Conservation (phyloP, 1,140 invertebrate species). For the Heliconius hewitsoni region DNA sequence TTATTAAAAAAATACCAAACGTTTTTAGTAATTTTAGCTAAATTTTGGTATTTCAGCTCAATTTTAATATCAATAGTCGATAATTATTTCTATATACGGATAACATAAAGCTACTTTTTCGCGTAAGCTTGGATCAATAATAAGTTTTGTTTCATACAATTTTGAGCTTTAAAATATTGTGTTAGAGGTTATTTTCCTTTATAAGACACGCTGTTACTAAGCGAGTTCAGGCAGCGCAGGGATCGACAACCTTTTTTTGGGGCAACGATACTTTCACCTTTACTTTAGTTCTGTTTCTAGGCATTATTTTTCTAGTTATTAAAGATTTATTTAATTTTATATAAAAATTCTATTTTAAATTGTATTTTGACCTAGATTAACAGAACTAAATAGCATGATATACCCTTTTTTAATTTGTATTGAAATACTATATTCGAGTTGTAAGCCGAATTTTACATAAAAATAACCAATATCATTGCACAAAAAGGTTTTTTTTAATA, state of each 20-base stretch:
- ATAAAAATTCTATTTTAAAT: background rate
- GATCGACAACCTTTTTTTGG: constrained; percentile 75
- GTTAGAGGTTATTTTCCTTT: constrained; percentile 30
- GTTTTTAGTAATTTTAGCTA: no score
- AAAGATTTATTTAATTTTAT: background rate
- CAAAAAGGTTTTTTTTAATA: no score
- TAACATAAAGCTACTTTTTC: constrained; percentile 46
- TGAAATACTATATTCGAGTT: no score
- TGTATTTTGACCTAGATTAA: background rate
- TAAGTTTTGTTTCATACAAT: constrained; percentile 12
- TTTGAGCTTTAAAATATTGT: background rate
- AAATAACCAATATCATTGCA: no score
- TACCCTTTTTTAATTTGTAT: no score
- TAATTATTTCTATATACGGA: constrained; percentile 42
- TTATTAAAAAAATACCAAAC: no score
- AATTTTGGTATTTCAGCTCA: no score
- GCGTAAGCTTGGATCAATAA: constrained; percentile 49
- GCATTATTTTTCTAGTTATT: constrained; percentile 13
- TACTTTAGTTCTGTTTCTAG: constrained; percentile 47
- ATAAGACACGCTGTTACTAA: constrained; percentile 60
- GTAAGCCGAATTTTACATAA: no score
- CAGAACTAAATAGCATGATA: no score
- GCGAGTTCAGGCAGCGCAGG: constrained; percentile 48
- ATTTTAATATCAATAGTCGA: background rate
- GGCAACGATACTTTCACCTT: constrained; percentile 65